phyloP scores from a whole-genome alignment of 1,140 invertebrate genomes.

The Drosophila bocqueti region DNA sequence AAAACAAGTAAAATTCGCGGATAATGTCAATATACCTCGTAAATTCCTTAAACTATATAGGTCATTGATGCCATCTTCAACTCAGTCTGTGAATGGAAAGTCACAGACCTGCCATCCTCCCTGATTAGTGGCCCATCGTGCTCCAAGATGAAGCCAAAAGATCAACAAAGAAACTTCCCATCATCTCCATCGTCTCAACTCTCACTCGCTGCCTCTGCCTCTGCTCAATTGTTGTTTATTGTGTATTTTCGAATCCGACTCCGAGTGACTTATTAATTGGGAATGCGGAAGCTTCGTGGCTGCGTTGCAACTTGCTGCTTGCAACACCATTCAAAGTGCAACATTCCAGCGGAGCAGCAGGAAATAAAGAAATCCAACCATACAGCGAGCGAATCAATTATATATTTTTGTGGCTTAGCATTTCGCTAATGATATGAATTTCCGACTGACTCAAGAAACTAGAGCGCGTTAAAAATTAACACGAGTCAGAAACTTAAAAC shows the following conservation, averaged over 20 bases:
- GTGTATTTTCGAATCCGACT: constrained; percentile 27
- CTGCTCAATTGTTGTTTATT: constrained; percentile 41
- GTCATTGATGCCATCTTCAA: background rate
- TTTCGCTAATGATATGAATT: constrained; percentile 25
- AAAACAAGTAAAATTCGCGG: too few relatives aligned
- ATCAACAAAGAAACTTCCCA: constrained; percentile 35
- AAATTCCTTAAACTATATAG: background rate
- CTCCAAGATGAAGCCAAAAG: constrained; percentile 21
- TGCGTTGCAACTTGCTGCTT: constrained; percentile 22
- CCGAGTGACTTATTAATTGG: constrained; percentile 62
- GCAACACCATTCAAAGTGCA: constrained; percentile 51
- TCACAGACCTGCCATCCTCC: constrained; percentile 7
- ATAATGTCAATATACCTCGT: too few relatives aligned
- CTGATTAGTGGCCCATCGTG: background rate
- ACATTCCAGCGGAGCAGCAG: constrained; percentile 50
- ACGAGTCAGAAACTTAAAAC: constrained; percentile 36
- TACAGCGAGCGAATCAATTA: constrained; percentile 56
- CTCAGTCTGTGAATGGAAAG: constrained; percentile 2
- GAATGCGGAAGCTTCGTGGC: constrained; percentile 60
- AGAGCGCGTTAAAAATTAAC: constrained; percentile 36
- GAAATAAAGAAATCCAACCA: constrained; percentile 7
- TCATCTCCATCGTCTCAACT: constrained; percentile 7
- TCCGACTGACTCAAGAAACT: background rate
- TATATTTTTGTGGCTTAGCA: constrained; percentile 17
- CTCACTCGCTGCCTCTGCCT: background rate